Evolutionary conservation across 2,797 vertebrate genomes (phyloP).

Genomic region (Halcyon leucocephala): DNA sequence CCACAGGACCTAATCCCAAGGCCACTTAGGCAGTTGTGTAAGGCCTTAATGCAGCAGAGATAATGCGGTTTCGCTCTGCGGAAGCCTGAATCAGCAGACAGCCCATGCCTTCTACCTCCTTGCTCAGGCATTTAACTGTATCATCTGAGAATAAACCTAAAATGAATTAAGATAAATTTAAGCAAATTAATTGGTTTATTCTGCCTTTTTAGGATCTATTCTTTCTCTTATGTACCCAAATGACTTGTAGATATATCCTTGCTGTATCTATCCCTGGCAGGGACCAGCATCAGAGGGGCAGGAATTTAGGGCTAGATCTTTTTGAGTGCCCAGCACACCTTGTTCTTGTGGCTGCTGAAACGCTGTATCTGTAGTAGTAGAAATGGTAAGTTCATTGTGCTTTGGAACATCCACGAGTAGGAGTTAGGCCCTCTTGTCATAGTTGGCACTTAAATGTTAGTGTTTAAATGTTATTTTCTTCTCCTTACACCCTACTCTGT

Average conservation of each 20-base stretch:
- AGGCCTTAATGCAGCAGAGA: conserved; percentile 54
- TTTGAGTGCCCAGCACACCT: background rate
- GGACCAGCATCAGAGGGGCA: background rate
- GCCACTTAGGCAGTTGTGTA: conserved; percentile 24
- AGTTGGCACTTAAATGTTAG: background rate
- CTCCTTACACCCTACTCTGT: background rate
- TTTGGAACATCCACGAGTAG: background rate
- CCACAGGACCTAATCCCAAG: conserved; percentile 56
- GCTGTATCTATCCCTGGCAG: background rate
- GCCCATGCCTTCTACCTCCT: background rate
- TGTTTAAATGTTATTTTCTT: background rate
- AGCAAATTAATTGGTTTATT: background rate
- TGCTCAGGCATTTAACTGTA: background rate
- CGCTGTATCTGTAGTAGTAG: background rate
- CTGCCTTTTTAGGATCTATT: background rate
- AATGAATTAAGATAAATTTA: background rate
- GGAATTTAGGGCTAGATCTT: background rate
- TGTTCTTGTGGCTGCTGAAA: background rate
- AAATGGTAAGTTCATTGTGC: background rate
- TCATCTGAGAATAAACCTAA: background rate
- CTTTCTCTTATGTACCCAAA: background rate
- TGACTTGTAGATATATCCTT: background rate
- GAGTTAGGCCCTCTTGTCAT: background rate
- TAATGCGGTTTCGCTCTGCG: conserved; percentile 16
- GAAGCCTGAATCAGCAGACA: conserved; percentile 21